Evolutionary conservation across 2,113 vertebrate species (phyloP).

Genomic region (Pipa parva): DNA sequence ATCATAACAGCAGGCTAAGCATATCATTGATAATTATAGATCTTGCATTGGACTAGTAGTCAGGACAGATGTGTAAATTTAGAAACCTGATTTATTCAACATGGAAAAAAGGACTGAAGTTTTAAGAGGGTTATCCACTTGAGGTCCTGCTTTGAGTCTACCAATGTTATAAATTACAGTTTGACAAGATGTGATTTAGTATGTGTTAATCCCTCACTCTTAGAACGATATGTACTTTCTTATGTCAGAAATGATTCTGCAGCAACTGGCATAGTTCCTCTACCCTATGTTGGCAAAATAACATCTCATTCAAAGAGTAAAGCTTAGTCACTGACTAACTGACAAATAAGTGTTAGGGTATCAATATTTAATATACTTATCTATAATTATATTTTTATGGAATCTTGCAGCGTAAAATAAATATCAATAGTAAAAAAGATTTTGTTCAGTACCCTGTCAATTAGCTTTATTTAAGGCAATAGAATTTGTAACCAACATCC

Average conservation of each 20-base stretch:
- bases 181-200: slow-evolving; percentile 36
- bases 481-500: neutral
- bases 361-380: neutral
- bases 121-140: slow-evolving; percentile 24
- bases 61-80: slow-evolving; percentile 22
- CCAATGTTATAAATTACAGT: slow-evolving; percentile 34
- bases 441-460: too few relatives aligned
- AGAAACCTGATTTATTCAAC: slow-evolving; percentile 18
- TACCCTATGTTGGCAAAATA: slow-evolving; percentile 32
- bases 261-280: slow-evolving; percentile 16
- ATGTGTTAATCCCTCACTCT: slow-evolving; percentile 36
- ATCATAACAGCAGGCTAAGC: neutral
- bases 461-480: neutral
- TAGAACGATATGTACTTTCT: slow-evolving; percentile 41
- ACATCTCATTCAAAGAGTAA: slow-evolving; percentile 24
- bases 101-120: slow-evolving; percentile 17
- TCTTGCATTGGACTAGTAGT: neutral
- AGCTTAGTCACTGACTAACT: neutral
- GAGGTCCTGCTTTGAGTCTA: slow-evolving; percentile 15
- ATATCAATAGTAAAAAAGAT: too few relatives aligned
- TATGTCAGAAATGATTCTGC: slow-evolving; percentile 16
- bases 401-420: too few relatives aligned
- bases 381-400: neutral
- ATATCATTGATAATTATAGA: slow-evolving; percentile 27
- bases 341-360: neutral